Conservation (phyloP, 2,797 vertebrate species). For the Luscinia megarhynchos region DNA sequence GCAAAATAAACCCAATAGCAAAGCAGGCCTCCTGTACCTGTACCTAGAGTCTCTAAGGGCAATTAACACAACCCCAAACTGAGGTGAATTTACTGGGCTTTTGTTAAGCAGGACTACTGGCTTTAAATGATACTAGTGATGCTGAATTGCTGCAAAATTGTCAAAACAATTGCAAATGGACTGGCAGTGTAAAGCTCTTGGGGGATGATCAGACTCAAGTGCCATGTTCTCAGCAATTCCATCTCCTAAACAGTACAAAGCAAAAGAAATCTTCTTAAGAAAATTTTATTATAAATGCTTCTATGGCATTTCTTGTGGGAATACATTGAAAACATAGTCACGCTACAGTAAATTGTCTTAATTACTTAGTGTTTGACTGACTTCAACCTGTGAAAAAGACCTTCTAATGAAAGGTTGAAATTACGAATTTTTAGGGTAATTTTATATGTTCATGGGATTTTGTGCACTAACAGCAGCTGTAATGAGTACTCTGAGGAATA, state of each 20-base stretch:
- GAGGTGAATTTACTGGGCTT: background rate
- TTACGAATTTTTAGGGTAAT: slow-evolving; percentile 48
- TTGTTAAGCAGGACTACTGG: background rate
- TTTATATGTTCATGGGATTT: slow-evolving; percentile 27
- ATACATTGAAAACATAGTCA: background rate
- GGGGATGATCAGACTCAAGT: background rate
- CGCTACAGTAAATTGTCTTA: background rate
- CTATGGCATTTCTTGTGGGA: background rate
- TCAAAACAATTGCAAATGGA: background rate
- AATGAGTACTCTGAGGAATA: slow-evolving; percentile 47
- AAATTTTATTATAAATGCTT: background rate
- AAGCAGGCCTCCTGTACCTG: background rate
- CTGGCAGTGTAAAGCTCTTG: background rate
- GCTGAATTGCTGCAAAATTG: background rate
- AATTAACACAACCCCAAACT: background rate
- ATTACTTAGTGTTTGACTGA: slow-evolving; percentile 35
- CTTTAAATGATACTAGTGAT: background rate
- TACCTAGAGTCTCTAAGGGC: background rate
- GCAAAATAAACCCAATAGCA: background rate
- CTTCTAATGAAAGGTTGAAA: slow-evolving; percentile 29
- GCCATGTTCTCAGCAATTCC: background rate
- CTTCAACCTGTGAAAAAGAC: slow-evolving; percentile 26
- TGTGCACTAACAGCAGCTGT: background rate
- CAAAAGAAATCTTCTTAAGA: background rate
- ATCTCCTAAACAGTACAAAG: background rate